Evolutionary conservation across 2,797 vertebrate genomes (phyloP), one percentile per base, ranked within the genome.

Genomic region (Sphenodon punctatus): DNA sequence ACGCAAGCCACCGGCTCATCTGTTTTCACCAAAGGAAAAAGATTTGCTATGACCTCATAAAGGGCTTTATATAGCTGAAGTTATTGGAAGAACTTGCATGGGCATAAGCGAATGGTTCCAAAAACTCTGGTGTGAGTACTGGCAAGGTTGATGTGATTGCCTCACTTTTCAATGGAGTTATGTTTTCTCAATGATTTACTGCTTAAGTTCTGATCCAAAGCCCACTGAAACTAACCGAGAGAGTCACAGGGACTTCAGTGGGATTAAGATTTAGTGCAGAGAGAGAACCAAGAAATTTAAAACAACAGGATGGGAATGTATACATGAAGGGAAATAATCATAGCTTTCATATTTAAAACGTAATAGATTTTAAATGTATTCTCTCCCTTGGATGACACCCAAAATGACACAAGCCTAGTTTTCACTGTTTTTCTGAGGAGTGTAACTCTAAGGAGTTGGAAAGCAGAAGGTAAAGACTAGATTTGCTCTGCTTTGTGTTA

Each of bases 401-500:
- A 64, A 49, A 2, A 12, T 77, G 49, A 80, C 65, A 45, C 39
- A 46, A 63, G 48, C 6, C 12, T 51, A 45, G 51, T 43, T 75
- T 42, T 14, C 14, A 70, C 6, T 46, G 77, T 10, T 80, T n/a
- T 53, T 19, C 23, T 58, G 20, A 36, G 12, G 7, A 11, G 20
- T 13, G 20, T 23, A 36, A 58, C 58, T 36, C 22, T 12, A 48
- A 3, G 30, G 15, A 2, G 20, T 51, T 43, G 38, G 64, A 30
- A 75, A 69, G 75, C 39, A 72, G 48, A 22, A 55, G 46, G 78
- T 45, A 79, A 55, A 65, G 45, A 19, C 78, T 70, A 34, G n/a
- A 63, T 38, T 84, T 27, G 66, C 84, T 80, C 67, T 86, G 34
- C 70, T 81, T 27, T 36, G 67, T 55, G 22, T 2, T 68, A 83